phyloP scores from a whole-genome alignment of 1,140 invertebrate species.

The Tyrophagus putrescentiae region DNA sequence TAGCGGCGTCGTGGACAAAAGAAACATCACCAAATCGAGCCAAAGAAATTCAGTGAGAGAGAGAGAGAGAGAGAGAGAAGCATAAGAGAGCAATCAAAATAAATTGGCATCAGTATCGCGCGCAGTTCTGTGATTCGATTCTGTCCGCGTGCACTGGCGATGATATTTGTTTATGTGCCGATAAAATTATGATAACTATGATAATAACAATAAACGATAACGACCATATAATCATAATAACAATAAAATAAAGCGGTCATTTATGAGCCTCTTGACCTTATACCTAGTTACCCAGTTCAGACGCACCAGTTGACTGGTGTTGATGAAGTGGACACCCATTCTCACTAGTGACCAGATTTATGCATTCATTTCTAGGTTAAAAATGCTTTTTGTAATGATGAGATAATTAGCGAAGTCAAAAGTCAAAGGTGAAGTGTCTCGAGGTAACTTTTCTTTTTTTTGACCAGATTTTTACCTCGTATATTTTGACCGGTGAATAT shows the following conservation, averaged over 20 bases:
- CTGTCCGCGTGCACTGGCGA: neutral
- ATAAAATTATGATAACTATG: conserved; percentile 15
- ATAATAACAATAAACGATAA: conserved; percentile 16
- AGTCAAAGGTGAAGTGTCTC: too few relatives aligned
- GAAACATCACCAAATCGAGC: too few relatives aligned
- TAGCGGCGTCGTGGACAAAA: too few relatives aligned
- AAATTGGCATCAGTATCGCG: conserved; percentile 7
- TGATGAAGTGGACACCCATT: too few relatives aligned
- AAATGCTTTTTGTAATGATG: too few relatives aligned
- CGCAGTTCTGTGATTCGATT: conserved; percentile 3
- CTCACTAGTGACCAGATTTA: too few relatives aligned
- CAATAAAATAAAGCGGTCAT: conserved; percentile 6
- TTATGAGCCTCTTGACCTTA: conserved; percentile 14
- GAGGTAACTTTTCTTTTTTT: too few relatives aligned
- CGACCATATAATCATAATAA: conserved; percentile 13
- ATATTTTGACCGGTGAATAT: too few relatives aligned
- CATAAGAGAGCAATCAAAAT: conserved; percentile 3
- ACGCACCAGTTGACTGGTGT: neutral
- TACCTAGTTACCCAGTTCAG: conserved; percentile 9
- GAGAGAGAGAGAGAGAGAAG: neutral
- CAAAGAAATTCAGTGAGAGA: neutral
- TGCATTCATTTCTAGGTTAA: too few relatives aligned
- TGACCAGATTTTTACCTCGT: too few relatives aligned
- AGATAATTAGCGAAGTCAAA: too few relatives aligned
- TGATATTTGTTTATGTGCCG: conserved; percentile 13